phyloP scores from a whole-genome alignment of 2,888 invertebrate species.

The Neuroscelio doddi region DNA sequence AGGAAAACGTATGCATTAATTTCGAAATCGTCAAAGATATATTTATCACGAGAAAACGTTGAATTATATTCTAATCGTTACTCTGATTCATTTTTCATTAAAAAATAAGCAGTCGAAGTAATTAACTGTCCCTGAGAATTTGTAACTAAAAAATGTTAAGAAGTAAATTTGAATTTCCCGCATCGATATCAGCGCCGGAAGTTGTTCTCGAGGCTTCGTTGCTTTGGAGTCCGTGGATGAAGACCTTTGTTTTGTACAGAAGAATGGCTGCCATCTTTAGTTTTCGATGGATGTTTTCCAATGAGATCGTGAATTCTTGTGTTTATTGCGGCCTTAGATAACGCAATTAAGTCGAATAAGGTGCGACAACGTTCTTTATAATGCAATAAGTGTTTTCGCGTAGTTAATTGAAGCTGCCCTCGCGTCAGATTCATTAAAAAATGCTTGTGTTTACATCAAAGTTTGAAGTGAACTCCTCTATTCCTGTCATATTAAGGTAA shows the following conservation, averaged over 20 bases:
- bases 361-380: constrained; percentile 69
- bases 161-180: constrained; percentile 52
- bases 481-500: constrained; percentile 78
- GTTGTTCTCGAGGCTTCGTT: constrained; percentile 66
- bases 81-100: no score
- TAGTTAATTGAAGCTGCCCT: constrained; percentile 15
- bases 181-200: constrained; percentile 58
- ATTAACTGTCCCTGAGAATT: no score
- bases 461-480: constrained; percentile 78
- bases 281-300: constrained; percentile 85
- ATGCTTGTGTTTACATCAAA: constrained; percentile 86
- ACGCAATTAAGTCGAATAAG: constrained; percentile 68
- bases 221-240: constrained; percentile 70
- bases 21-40: not conserved
- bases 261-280: constrained; percentile 91
- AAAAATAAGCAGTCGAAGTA: no score
- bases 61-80: not conserved
- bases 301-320: constrained; percentile 69
- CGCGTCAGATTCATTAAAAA: constrained; percentile 59
- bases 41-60: not conserved
- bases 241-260: constrained; percentile 84
- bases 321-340: constrained; percentile 65
- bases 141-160: no score
- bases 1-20: not conserved
- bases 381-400: constrained; percentile 66